phyloP scores from a whole-genome alignment of 37 sponge, comb jelly and placozoan genomes.

The Crambe crambe region DNA sequence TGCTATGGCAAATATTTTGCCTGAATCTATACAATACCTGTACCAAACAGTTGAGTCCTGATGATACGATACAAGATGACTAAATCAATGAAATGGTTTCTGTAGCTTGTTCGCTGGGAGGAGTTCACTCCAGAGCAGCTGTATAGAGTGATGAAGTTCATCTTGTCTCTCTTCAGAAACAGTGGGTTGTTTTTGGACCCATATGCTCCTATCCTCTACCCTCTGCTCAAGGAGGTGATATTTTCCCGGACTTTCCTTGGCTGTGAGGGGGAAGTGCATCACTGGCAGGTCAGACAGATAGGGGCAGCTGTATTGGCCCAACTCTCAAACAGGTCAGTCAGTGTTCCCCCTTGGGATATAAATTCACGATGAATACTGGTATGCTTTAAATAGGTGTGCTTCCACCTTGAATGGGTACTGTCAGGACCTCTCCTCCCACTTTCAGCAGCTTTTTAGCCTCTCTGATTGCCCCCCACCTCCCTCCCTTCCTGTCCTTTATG shows the following conservation, averaged over 20 bases:
- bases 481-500: slow-evolving; percentile 45
- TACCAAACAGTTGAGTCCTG: slow-evolving; percentile 46
- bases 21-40: slow-evolving; percentile 58
- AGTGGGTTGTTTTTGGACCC: slow-evolving; percentile 62
- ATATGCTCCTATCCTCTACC: slow-evolving; percentile 38
- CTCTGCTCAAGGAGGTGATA: slow-evolving; percentile 33
- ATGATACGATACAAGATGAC: too few species aligned
- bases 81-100: too few species aligned
- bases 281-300: slow-evolving; percentile 60
- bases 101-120: slow-evolving; percentile 33
- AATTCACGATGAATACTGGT: too few species aligned
- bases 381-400: slow-evolving; percentile 23
- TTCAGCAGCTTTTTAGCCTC: slow-evolving; percentile 10
- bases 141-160: slow-evolving; percentile 35
- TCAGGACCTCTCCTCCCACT: slow-evolving; percentile 11
- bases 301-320: slow-evolving; percentile 49
- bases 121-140: slow-evolving; percentile 53
- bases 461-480: slow-evolving; percentile 5
- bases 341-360: background rate
- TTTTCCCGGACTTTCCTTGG: slow-evolving; percentile 28
- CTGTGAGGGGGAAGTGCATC: background rate
- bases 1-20: slow-evolving; percentile 51
- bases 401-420: slow-evolving; percentile 1
- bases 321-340: slow-evolving; percentile 41
- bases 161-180: slow-evolving; percentile 52